Evolutionary conservation across 2,888 invertebrate species (phyloP).

Genomic region (Deilephila elpenor): DNA sequence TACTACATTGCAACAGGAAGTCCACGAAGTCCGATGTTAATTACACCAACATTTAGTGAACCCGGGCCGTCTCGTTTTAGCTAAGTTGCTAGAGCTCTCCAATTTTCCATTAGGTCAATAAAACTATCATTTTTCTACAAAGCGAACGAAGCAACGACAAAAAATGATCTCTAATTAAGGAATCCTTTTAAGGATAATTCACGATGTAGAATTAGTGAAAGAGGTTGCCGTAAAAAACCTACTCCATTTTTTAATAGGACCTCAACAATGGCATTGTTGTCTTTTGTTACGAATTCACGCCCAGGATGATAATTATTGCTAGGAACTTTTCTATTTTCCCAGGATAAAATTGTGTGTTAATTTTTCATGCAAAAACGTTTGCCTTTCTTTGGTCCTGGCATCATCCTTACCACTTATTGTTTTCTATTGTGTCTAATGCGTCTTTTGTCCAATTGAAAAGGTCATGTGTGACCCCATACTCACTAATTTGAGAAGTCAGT

Average conservation of each 20-base stretch:
- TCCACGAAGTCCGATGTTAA: too few relatives aligned
- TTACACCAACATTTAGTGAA: too few relatives aligned
- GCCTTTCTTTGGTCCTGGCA: background rate
- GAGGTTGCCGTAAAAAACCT: background rate
- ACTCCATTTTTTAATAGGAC: constrained; percentile 10
- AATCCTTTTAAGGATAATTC: constrained; percentile 6
- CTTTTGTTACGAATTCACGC: constrained; percentile 1
- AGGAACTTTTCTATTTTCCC: constrained; percentile 8
- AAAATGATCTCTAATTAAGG: background rate
- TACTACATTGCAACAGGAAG: too few relatives aligned
- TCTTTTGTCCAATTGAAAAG: too few relatives aligned
- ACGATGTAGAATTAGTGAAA: background rate
- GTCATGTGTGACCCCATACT: too few relatives aligned
- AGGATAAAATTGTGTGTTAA: background rate
- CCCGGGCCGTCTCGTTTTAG: too few relatives aligned
- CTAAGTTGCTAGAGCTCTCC: too few relatives aligned
- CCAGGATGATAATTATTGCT: constrained; percentile 7
- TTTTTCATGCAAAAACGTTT: background rate
- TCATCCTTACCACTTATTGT: background rate
- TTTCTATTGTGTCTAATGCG: too few relatives aligned
- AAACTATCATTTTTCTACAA: too few relatives aligned
- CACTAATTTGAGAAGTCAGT: too few relatives aligned
- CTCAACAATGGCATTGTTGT: constrained; percentile 12
- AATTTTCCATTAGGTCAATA: too few relatives aligned
- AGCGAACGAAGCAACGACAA: background rate